Conservation (phyloP, 2,113 vertebrate species). For the Oxyura jamaicensis region DNA sequence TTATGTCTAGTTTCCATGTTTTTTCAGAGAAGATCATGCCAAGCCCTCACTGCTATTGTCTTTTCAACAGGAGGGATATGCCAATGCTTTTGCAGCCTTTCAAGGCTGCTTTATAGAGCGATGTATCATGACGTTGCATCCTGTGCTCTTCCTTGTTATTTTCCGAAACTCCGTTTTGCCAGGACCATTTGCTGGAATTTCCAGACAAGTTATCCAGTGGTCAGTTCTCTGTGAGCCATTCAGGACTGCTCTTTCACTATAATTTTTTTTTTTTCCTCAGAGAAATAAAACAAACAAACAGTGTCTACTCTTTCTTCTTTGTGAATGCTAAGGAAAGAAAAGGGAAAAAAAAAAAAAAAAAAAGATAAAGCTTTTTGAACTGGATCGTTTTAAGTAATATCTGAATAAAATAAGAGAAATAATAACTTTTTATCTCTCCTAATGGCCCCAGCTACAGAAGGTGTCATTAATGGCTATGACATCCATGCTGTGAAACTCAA, state of each 20-base stretch:
- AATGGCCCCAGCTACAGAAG: neutral
- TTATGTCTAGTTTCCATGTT: constrained; percentile 41
- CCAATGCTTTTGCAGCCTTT: neutral
- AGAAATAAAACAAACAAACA: neutral
- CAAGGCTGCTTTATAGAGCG: neutral
- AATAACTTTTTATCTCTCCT: neutral
- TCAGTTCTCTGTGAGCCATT: neutral
- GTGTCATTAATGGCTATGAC: neutral
- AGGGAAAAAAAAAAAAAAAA: neutral
- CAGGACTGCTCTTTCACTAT: neutral
- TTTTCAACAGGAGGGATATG: neutral
- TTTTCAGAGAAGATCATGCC: constrained; percentile 10
- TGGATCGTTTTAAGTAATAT: neutral
- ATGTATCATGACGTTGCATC: neutral
- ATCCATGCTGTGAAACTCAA: neutral
- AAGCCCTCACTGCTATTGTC: constrained; percentile 38
- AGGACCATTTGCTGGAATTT: constrained; percentile 31
- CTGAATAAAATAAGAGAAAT: neutral
- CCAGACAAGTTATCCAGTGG: constrained; percentile 12
- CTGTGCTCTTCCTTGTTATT: neutral
- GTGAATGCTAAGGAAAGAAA: neutral
- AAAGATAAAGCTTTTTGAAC: neutral
- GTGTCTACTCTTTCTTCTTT: neutral
- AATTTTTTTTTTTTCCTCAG: neutral
- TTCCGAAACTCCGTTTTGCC: neutral